Conservation (phyloP, 2,797 vertebrate genomes). For the Meda fulgida region DNA sequence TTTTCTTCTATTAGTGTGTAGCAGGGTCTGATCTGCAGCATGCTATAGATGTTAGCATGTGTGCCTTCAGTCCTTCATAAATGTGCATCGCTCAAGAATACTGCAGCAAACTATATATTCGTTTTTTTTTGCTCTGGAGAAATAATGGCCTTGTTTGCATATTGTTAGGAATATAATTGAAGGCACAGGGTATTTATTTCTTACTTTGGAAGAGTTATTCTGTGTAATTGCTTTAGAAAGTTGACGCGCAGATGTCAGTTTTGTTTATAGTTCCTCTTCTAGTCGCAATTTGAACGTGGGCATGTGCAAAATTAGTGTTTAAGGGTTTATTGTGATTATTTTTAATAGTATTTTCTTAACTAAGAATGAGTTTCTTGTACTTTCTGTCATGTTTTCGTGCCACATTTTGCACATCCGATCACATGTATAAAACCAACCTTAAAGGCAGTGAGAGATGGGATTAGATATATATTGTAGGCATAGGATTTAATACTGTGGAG, state of each 20-base stretch:
- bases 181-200: conserved; percentile 17
- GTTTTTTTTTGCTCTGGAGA: conserved; percentile 8
- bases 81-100: conserved; percentile 46
- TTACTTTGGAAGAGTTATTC: background rate
- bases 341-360: conserved; percentile 4
- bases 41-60: conserved; percentile 54
- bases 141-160: conserved; percentile 24
- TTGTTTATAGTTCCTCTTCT: conserved; percentile 13
- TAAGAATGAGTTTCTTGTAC: conserved; percentile 19
- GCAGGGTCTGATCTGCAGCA: conserved; percentile 42
- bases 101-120: conserved; percentile 6
- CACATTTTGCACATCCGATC: conserved; percentile 49
- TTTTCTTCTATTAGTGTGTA: conserved; percentile 39
- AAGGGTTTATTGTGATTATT: background rate
- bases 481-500: conserved; percentile 34
- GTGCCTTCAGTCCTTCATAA: conserved; percentile 50
- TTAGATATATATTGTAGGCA: background rate
- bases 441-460: conserved; percentile 8
- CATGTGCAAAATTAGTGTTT: conserved; percentile 34
- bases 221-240: background rate
- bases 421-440: conserved; percentile 12
- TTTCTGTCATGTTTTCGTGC: conserved; percentile 1
- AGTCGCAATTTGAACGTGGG: background rate
- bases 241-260: conserved; percentile 37
- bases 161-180: conserved; percentile 8